Evolutionary conservation across 2,888 invertebrate genomes (phyloP), one percentile per base, ranked within the genome.

Genomic region (Ophioninae sp.): DNA sequence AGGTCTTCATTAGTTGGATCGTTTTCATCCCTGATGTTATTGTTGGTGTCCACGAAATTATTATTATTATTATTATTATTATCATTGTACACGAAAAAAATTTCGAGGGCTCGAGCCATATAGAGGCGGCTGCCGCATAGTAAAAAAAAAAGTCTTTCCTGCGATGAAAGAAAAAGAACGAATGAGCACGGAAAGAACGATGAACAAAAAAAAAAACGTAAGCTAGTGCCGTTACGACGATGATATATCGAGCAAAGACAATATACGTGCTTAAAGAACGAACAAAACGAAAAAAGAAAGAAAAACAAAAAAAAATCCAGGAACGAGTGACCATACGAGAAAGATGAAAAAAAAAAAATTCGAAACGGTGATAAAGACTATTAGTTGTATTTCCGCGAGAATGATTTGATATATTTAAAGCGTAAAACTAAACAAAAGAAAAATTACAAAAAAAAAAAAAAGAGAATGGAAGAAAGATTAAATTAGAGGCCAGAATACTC

Each of bases 41-140:
- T n/a, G n/a, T n/a, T n/a, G n/a, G n/a, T n/a, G n/a, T n/a, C n/a
- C n/a, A n/a, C n/a, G n/a, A n/a, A n/a, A n/a, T n/a, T n/a, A 72
- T 71, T 56, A 72, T 58, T 59, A 30, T 30, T 30, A 30, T 30
- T 30, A 30, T 30, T 30, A 30, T 30, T 30, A 30, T 30, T 58
- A 71, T 58, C 23, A 58, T 65, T 71, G 39, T 39, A 71, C 63
- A 61, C 71, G 78, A 71, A 72, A 75, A 59, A 65, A 75, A 74
- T 58, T 81, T 81, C 72, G 56, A 71, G 82, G 82, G 83, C 84
- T 81, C 81, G 81, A 85, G 82, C 67, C 84, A 81, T 85, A 74
- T 84, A 82, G 82, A 82, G 83, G 81, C 72, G 83, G 84, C 85
- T 83, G 83, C 80, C 63, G 72, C 77, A 77, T 82, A 79, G 59